phyloP scores from a whole-genome alignment of 2,888 invertebrate species.

The Junonia oenone region DNA sequence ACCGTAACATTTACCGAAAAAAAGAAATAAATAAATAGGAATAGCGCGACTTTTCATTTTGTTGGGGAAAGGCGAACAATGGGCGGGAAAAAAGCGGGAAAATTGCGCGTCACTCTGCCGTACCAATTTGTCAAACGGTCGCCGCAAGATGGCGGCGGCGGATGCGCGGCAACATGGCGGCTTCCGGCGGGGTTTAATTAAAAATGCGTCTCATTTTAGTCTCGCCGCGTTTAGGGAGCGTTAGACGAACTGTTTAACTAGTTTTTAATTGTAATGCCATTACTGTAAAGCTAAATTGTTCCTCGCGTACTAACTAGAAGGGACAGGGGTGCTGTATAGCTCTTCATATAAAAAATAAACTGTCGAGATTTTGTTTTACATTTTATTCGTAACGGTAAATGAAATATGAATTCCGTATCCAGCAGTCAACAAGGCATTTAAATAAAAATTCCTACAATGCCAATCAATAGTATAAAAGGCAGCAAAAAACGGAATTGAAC shows the following conservation, averaged over 20 bases:
- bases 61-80: conserved; percentile 76
- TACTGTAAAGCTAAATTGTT: conserved; percentile 28
- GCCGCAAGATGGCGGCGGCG: conserved; percentile 72
- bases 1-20: conserved; percentile 56
- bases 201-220: conserved; percentile 72
- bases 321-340: background rate
- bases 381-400: background rate
- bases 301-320: conserved; percentile 17
- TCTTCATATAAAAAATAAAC: background rate
- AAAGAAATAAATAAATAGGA: conserved; percentile 54
- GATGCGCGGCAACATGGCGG: conserved; percentile 62
- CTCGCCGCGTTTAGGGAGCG: conserved; percentile 49
- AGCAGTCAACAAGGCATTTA: background rate
- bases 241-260: conserved; percentile 39
- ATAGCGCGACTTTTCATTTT: conserved; percentile 75
- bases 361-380: background rate
- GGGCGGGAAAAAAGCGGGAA: conserved; percentile 70
- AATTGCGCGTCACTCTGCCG: conserved; percentile 78
- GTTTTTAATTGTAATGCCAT: conserved; percentile 38
- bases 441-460: conserved; percentile 5
- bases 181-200: conserved; percentile 72
- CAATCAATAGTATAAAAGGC: conserved; percentile 19
- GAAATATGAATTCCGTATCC: background rate
- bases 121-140: conserved; percentile 78
- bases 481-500: conserved; percentile 11